phyloP scores from a whole-genome alignment of 1,140 invertebrate genomes.

The Halyomorpha halys region DNA sequence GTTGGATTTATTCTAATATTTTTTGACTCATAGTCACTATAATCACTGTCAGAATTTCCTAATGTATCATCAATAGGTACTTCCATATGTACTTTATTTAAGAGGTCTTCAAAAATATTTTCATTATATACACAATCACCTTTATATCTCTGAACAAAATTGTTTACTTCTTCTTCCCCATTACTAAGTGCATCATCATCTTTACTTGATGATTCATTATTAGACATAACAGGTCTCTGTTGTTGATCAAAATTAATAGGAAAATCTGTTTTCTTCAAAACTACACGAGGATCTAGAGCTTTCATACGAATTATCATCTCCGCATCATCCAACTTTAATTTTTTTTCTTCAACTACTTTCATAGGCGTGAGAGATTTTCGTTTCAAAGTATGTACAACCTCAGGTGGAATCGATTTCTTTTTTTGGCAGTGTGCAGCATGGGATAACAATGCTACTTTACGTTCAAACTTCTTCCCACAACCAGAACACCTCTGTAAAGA shows the following conservation, averaged over 20 bases:
- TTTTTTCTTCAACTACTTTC: slow-evolving; percentile 14
- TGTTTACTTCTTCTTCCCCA: background rate
- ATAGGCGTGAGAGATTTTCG: slow-evolving; percentile 17
- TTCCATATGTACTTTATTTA: slow-evolving; percentile 3
- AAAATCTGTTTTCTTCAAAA: background rate
- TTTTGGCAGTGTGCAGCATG: slow-evolving; percentile 45
- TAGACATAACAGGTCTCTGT: background rate
- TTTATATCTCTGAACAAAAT: background rate
- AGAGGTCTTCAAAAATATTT: slow-evolving; percentile 5
- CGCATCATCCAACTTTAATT: background rate
- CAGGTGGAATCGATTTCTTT: slow-evolving; percentile 32
- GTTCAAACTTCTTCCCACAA: slow-evolving; percentile 54
- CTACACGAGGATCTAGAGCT: slow-evolving; percentile 22
- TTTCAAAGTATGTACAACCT: background rate
- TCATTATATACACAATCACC: background rate
- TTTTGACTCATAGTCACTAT: background rate
- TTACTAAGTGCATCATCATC: too few relatives aligned
- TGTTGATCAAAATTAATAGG: background rate
- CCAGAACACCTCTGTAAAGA: slow-evolving; percentile 50
- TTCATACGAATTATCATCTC: slow-evolving; percentile 27
- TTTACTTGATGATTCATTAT: too few relatives aligned
- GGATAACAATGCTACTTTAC: slow-evolving; percentile 50
- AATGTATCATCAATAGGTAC: background rate
- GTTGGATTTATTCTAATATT: background rate
- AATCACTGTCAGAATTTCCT: slow-evolving; percentile 2